A percentile compares a stretch with the other conserved stretches of the same genome.
These are phyloP conservation scores for Pachydiplax longipennis DNA, from an alignment of 2,888 invertebrate genomes.

Conservation along the genomic window DNA sequence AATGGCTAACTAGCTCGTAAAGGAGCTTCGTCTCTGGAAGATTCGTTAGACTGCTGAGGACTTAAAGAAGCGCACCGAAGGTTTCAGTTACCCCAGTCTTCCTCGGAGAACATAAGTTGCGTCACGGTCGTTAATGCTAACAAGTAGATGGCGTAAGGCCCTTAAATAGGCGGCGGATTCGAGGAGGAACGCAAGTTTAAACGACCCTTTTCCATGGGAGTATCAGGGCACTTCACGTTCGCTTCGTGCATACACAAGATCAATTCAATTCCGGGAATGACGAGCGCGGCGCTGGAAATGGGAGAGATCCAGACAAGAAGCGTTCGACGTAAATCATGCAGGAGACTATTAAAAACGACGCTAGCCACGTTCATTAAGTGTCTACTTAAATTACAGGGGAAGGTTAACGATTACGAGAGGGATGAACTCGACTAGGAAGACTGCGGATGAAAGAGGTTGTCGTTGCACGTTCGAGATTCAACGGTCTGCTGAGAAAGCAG, in stretches of 20 bases:
- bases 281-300: not conserved
- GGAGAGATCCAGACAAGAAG: not conserved
- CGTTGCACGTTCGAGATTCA: too few relatives aligned
- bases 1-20: too few relatives aligned
- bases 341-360: not conserved
- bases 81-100: too few relatives aligned
- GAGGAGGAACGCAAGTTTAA: not conserved
- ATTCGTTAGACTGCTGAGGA: too few relatives aligned
- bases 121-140: not conserved
- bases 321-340: not conserved
- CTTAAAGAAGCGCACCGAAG: too few relatives aligned
- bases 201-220: too few relatives aligned
- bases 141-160: not conserved
- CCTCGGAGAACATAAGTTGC: too few relatives aligned
- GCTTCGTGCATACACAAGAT: not conserved
- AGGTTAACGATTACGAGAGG: not conserved
- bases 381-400: not conserved
- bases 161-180: not conserved
- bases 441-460: too few relatives aligned
- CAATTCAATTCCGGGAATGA: not conserved
- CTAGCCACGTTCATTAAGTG: not conserved
- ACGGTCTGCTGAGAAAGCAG: too few relatives aligned
- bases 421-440: too few relatives aligned
- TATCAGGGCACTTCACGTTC: not conserved
- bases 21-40: too few relatives aligned